phyloP scores from a whole-genome alignment of 2,888 invertebrate genomes.

The Kuschelorhynchus macadamiae region DNA sequence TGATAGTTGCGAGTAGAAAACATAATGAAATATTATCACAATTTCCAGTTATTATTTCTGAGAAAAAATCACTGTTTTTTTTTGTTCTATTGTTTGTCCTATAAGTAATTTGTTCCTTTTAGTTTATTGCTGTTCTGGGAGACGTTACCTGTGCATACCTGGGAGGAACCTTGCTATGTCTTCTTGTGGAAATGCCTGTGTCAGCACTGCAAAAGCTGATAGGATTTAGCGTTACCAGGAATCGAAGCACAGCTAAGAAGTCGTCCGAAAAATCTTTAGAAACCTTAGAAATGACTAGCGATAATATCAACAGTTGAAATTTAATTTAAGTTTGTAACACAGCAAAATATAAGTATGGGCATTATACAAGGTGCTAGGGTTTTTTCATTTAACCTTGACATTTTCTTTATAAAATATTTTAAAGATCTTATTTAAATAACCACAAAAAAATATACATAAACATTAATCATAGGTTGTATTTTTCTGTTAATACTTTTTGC shows the following conservation, averaged over 20 bases:
- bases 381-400: too few species aligned
- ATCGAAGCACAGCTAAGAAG: constrained; percentile 2
- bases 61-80: too few species aligned
- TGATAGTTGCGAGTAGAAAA: too few species aligned
- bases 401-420: too few species aligned
- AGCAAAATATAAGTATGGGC: background rate
- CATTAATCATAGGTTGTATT: background rate
- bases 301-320: constrained; percentile 2
- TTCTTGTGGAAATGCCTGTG: constrained; percentile 61
- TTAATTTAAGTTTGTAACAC: too few species aligned
- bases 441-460: background rate
- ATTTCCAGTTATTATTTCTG: too few species aligned
- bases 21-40: too few species aligned
- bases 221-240: background rate
- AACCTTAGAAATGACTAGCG: constrained; percentile 19
- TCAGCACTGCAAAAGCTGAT: constrained; percentile 60
- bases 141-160: constrained; percentile 57
- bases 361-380: background rate
- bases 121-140: constrained; percentile 54
- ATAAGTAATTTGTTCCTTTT: too few species aligned
- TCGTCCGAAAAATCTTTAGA: constrained; percentile 35
- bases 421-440: too few species aligned
- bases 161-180: constrained; percentile 57
- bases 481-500: background rate
- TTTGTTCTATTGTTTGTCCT: too few species aligned